Conservation (phyloP, 2,888 invertebrate genomes). For the Carcina quercana region DNA sequence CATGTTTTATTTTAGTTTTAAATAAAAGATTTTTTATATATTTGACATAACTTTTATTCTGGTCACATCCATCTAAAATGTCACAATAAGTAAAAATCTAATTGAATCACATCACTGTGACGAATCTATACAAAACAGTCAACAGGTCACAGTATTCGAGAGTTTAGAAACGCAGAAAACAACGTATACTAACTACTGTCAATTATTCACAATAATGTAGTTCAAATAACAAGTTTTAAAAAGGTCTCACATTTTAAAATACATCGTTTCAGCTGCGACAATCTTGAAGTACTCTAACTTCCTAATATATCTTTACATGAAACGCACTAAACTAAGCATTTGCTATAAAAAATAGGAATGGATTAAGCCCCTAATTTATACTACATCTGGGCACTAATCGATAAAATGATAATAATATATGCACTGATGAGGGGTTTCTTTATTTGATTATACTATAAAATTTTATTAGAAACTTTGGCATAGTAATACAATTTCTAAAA, state of each 20-base stretch:
- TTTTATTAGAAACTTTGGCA: conserved; percentile 5
- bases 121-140: conserved; percentile 42
- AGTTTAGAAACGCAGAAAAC: conserved; percentile 27
- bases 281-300: too few species aligned
- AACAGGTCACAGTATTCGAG: conserved; percentile 53
- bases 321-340: too few species aligned
- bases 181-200: conserved; percentile 22
- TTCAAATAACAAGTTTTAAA: conserved; percentile 44
- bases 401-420: too few species aligned
- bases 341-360: too few species aligned
- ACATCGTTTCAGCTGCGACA: conserved; percentile 11
- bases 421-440: background rate
- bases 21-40: conserved; percentile 5
- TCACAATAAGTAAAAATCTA: conserved; percentile 33
- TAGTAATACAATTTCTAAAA: conserved; percentile 5
- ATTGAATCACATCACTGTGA: conserved; percentile 51
- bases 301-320: too few species aligned
- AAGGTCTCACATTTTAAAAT: conserved; percentile 31
- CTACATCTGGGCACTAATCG: too few species aligned
- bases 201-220: conserved; percentile 45
- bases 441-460: background rate
- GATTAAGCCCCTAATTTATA: too few species aligned
- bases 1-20: too few species aligned
- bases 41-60: conserved; percentile 27
- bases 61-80: conserved; percentile 44